These are phyloP conservation scores for Alauda arvensis DNA, from an alignment of 2,797 vertebrate genomes.

Conservation along the genomic window DNA sequence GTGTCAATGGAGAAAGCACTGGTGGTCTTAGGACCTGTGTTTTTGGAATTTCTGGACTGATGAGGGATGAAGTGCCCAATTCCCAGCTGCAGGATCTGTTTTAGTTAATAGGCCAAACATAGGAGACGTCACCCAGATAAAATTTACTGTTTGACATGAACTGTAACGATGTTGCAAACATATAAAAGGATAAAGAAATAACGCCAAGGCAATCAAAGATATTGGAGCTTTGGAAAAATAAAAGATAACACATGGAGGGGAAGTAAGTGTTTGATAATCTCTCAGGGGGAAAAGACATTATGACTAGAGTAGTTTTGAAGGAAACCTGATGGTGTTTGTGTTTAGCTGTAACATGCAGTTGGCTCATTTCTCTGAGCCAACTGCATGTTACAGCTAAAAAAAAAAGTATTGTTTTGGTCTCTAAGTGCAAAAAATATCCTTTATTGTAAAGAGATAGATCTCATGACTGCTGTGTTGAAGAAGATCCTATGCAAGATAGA, in stretches of 20 bases:
- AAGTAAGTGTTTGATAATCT: background rate
- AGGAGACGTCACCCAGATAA: accelerated
- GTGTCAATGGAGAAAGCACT: background rate
- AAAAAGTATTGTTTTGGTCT: background rate
- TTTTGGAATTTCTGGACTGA: background rate
- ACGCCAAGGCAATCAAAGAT: background rate
- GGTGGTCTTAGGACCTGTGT: background rate
- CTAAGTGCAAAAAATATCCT: background rate
- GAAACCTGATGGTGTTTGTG: background rate
- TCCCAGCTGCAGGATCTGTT: background rate
- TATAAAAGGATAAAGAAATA: background rate
- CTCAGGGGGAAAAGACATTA: background rate
- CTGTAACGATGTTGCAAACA: background rate
- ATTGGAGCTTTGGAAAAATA: background rate
- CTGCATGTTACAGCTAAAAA: background rate
- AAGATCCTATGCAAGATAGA: background rate
- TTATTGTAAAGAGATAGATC: background rate
- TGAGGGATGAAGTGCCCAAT: background rate
- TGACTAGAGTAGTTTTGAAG: background rate
- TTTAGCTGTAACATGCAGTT: background rate
- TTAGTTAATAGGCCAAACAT: background rate
- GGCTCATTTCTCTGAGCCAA: background rate
- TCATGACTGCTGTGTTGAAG: background rate
- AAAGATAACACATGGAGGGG: background rate
- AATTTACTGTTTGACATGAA: background rate